Percentiles rank a stretch among this genome's conserved stretches.
Evolutionary conservation across 1,140 invertebrate species (phyloP).

Genomic region (Atta colombica): DNA sequence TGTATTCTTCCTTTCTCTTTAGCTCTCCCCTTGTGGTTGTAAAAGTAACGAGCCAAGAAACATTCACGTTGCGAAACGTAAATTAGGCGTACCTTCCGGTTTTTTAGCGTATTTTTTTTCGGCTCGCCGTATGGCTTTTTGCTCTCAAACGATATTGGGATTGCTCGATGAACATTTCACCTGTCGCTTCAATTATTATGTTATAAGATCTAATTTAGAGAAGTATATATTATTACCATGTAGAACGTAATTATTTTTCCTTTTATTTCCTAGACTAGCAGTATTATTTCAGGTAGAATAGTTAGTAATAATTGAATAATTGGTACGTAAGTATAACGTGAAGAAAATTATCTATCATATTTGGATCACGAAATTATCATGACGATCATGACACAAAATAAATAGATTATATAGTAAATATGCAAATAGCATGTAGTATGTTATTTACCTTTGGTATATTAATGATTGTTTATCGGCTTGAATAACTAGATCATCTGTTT

Average conservation of each 20-base stretch:
- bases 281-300: not conserved
- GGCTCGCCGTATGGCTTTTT: constrained; percentile 14
- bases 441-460: not conserved
- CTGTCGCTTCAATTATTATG: not conserved
- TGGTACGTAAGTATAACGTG: not conserved
- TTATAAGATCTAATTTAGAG: not conserved
- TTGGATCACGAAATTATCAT: not conserved
- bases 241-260: not conserved
- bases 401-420: not conserved
- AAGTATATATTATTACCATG: constrained; percentile 16
- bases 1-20: not conserved
- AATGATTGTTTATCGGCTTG: not conserved
- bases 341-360: not conserved
- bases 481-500: not conserved
- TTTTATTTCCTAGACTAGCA: not conserved
- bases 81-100: constrained; percentile 20
- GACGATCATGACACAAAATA: not conserved
- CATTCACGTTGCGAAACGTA: constrained; percentile 45
- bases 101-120: not conserved
- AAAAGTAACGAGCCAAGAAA: constrained; percentile 38
- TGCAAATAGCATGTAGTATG: not conserved
- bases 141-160: constrained; percentile 23
- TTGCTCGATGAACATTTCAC: constrained; percentile 7
- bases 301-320: constrained; percentile 8
- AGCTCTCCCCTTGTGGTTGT: not conserved